Base-by-base conservation (phyloP, 2,888 invertebrate species). In the Stratiomys singularior region DNA sequence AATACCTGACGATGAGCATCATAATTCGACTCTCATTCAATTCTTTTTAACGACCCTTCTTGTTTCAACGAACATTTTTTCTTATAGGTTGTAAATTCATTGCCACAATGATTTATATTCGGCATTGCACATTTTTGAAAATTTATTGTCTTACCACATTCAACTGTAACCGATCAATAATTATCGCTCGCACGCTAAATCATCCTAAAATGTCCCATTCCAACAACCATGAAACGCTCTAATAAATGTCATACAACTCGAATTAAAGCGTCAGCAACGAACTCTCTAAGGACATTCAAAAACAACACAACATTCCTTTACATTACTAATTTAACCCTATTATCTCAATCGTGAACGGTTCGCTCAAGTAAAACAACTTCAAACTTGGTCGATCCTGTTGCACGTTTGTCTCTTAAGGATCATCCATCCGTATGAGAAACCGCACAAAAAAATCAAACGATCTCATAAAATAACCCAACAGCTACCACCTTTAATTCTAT, bases 111-210 rank as follows among this genome's bases (percentile, higher is more conserved):
- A 60, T 60, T 60, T 60, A 60, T 60, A 25, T 60, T 5, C 60
- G 0, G 7, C 60, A 21, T 60, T 60, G 11, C 0, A 11, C 1
- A 60, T 0, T 1, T 15, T 9, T 23, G 4, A 23, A 69, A 46
- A 69, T 69, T 69, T 69, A 47, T 69, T 69, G 46, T 69, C 47
- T 69, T 69, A 69, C 69, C 69, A 18, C 69, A 69, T 69, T 47
- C 9, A 69, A 47, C 69, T 58, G 60, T 18, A 74, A 74, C 74
- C n/a, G 60, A 74, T 74, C 58, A 44, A 58, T 74, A 47, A 74
- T 72, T 28, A 30, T 23, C 56, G 74, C 37, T n/a, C 9, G 9
- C 37, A 23, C 58, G 37, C 44, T 74, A 74, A 74, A 74, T 74
- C 74, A 74, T 60, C 30, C 7, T 28, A 74, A 74, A 21, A 27